Percentiles rank a stretch among this genome's conserved stretches.
phyloP scores from a whole-genome alignment of 2,113 vertebrate genomes.

The Nothocercus julius region DNA sequence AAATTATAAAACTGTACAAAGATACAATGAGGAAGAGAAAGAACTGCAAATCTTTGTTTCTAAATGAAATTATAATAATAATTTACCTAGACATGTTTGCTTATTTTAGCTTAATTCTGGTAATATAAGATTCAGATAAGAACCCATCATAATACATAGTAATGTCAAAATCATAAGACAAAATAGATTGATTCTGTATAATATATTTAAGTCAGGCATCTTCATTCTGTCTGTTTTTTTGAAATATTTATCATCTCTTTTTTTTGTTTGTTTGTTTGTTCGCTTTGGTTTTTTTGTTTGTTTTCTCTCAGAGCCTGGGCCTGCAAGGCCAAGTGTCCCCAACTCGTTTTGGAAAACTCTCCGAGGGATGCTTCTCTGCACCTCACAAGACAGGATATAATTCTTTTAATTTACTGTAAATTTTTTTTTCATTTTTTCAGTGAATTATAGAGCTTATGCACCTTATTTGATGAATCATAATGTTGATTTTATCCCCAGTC shows the following conservation, averaged over 20 bases:
- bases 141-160: background rate
- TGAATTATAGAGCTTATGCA: background rate
- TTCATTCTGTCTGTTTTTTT: background rate
- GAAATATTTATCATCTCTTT: background rate
- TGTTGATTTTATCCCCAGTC: background rate
- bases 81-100: constrained; percentile 54
- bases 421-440: background rate
- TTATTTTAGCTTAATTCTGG: background rate
- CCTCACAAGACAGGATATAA: constrained; percentile 55
- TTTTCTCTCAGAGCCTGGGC: constrained; percentile 31
- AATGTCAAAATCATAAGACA: background rate
- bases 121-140: background rate
- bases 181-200: background rate
- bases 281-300: background rate
- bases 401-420: background rate
- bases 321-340: constrained; percentile 50
- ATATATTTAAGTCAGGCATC: background rate
- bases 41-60: background rate
- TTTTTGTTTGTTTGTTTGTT: background rate
- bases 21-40: background rate
- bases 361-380: constrained; percentile 52
- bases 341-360: constrained; percentile 35
- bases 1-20: constrained; percentile 3
- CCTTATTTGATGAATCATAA: background rate
- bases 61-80: background rate